A percentile compares a stretch with the other conserved stretches of the same genome.
Evolutionary conservation across 2,113 vertebrate species (phyloP).

Genomic region (Balaeniceps rex): DNA sequence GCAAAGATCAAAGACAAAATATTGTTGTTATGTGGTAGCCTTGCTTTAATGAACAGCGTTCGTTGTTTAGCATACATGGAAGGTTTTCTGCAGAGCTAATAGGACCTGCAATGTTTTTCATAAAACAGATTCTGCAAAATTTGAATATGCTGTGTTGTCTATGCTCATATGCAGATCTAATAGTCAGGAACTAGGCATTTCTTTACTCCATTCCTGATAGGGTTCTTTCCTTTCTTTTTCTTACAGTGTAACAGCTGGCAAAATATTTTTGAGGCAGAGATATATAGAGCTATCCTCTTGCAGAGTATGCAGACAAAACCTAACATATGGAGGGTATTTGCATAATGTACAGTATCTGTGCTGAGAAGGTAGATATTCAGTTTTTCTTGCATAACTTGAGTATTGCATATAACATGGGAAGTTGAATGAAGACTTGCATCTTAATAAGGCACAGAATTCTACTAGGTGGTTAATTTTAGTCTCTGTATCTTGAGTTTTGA

Average conservation of each 20-base stretch:
- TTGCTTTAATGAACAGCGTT: background rate
- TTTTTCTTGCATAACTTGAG: background rate
- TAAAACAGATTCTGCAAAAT: background rate
- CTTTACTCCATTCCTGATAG: background rate
- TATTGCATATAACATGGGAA: background rate
- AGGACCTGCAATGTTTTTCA: background rate
- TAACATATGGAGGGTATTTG: conserved; percentile 30
- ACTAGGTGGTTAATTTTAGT: background rate
- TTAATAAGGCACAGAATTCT: background rate
- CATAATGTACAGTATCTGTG: background rate
- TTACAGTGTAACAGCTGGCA: background rate
- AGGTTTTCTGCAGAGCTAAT: background rate
- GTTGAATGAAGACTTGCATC: background rate
- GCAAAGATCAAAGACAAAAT: background rate
- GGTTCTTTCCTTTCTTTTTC: background rate
- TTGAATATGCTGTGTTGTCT: background rate
- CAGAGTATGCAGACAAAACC: background rate
- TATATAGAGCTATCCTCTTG: background rate
- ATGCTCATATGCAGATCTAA: background rate
- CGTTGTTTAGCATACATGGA: background rate
- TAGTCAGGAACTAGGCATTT: background rate
- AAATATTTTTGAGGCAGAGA: conserved; percentile 29
- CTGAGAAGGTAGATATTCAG: background rate
- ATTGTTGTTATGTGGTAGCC: background rate
- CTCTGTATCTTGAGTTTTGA: background rate